A percentile compares a stretch with the other conserved stretches of the same genome.
phyloP scores from a whole-genome alignment of 2,797 vertebrate genomes.

The Scarus forsteni region DNA sequence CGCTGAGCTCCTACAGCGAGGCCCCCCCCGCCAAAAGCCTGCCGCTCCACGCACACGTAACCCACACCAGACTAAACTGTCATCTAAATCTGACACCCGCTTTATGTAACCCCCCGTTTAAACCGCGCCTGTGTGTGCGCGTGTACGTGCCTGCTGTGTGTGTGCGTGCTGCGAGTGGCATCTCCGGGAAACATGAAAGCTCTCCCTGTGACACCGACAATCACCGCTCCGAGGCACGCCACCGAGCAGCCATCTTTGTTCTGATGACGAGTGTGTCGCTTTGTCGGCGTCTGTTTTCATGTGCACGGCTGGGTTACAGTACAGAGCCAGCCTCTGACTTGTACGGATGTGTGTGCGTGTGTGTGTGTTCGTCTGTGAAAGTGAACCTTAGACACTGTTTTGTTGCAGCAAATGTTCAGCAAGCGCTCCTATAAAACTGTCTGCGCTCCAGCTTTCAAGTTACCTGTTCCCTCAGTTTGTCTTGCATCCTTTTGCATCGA shows the following conservation, averaged over 20 bases:
- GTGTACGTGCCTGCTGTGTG: constrained; percentile 31
- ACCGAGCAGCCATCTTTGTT: constrained; percentile 81
- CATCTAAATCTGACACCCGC: constrained; percentile 84
- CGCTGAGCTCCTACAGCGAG: constrained; percentile 72
- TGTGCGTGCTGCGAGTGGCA: constrained; percentile 70
- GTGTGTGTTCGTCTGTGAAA: constrained; percentile 7
- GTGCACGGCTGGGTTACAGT: constrained; percentile 81
- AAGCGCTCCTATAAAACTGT: constrained; percentile 64
- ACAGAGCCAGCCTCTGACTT: constrained; percentile 64
- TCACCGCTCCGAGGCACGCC: constrained; percentile 83
- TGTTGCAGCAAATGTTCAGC: constrained; percentile 66
- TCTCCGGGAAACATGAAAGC: constrained; percentile 79
- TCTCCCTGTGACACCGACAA: constrained; percentile 81
- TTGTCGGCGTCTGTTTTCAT: constrained; percentile 78
- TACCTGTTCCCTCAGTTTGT: constrained; percentile 43
- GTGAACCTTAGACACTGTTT: constrained; percentile 59
- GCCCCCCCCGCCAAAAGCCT: constrained; percentile 5
- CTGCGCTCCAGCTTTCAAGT: constrained; percentile 63
- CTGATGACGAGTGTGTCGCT: constrained; percentile 79
- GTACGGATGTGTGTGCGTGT: constrained; percentile 32
- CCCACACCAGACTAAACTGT: constrained; percentile 77
- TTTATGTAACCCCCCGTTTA: constrained; percentile 87
- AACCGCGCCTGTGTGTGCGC: constrained; percentile 59
- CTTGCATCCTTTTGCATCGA: constrained; percentile 48
- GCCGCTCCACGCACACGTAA: constrained; percentile 37